Base-by-base conservation (phyloP, 2,888 invertebrate species). In the Andrena flavipes region DNA sequence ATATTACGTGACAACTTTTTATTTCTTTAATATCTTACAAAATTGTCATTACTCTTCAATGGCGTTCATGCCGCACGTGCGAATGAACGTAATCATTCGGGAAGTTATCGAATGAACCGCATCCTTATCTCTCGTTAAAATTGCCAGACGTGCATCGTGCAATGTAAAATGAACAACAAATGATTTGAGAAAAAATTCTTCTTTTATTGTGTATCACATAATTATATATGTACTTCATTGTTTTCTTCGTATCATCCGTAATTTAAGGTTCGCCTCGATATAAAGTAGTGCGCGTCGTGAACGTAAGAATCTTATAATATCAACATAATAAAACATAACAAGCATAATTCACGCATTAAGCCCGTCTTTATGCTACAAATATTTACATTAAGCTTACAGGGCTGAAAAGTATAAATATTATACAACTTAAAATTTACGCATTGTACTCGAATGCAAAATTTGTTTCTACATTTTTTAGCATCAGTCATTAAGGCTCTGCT, bases 361-460 rank as follows among this genome's bases (percentile, higher is more conserved):
- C 35, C 80, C 60, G 67, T 62, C 42, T 82, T 80, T 86, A 88
- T 79, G 42, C 78, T 88, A 88, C 76, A 84, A 63, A 74, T 88
- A 88, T 88, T 87, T 88, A 88, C 88, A 88, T 80, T 79, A 80
- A 85, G 76, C 75, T 81, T 49, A 71, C 65, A 42, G 80, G 71
- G 54, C 79, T 78, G 65, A 74, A 70, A 82, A 85, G 74, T 82
- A 88, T 56, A 75, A 78, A 76, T 73, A 74, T 74, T 70, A 76
- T 77, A 56, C 64, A 74, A 82, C 63, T 72, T 62, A 76, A 77
- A 81, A 87, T 68, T 70, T 79, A 82, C 73, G 60, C 60, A 78
- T 86, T 81, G 72, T 69, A 76, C 70, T 87, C 71, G 54, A 88
- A 86, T 80, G 56, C 76, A 71, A 63, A 63, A 65, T 82, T 71